Percentiles rank a stretch among this genome's conserved stretches.
phyloP scores from a whole-genome alignment of 2,888 invertebrate genomes.

The Julus scanicus region DNA sequence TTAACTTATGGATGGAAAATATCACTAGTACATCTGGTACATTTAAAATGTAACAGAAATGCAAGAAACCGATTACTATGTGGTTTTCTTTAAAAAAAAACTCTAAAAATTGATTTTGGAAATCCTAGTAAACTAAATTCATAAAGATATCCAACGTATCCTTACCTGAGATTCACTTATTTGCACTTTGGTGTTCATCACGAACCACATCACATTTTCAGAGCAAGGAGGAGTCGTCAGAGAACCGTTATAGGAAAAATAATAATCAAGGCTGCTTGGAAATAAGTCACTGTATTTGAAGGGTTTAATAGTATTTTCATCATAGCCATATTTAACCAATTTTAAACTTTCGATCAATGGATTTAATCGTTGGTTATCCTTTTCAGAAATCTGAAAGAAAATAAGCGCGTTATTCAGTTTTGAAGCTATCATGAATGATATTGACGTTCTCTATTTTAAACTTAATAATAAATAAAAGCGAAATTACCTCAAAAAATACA shows the following conservation, averaged over 20 bases:
- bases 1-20: no score
- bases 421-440: background rate
- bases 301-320: background rate
- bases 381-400: background rate
- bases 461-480: no score
- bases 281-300: background rate
- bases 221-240: constrained; percentile 83
- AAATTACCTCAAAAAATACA: constrained; percentile 18
- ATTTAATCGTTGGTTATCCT: background rate
- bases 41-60: no score
- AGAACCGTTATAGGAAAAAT: constrained; percentile 81
- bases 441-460: background rate
- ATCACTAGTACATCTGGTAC: no score
- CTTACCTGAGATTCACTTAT: constrained; percentile 75
- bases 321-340: background rate
- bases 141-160: background rate
- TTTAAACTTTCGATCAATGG: background rate
- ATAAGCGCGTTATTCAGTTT: background rate
- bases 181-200: constrained; percentile 78
- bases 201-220: constrained; percentile 82
- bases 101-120: background rate
- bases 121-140: background rate
- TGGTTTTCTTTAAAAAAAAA: no score
- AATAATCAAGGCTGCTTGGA: background rate
- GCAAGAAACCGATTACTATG: no score